Base-by-base conservation (phyloP, 1,140 invertebrate genomes). In the Epicauta chinensis region DNA sequence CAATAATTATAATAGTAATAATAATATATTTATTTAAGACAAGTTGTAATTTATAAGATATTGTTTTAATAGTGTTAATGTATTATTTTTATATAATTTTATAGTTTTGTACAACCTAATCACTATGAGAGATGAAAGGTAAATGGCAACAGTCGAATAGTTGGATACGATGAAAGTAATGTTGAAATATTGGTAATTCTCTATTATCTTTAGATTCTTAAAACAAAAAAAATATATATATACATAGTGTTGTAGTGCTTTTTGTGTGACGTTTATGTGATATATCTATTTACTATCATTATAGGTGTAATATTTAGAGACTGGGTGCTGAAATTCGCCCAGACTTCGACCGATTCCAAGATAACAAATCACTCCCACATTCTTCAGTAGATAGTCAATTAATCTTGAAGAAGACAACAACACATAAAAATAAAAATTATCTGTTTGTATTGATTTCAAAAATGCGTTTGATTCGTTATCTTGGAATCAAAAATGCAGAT, bases 241-340 rank as follows among this genome's bases (percentile, higher is more conserved):
- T n/a, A 48, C 46, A 64, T 66, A 65, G 66, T 65, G 54, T 60
- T 51, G 65, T 70, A 70, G 66, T 71, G 70, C 70, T 72, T 72
- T 72, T 68, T 61, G 66, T 72, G 69, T 72, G 69, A 69, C 61
- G 64, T 71, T 70, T 67, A 69, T 72, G 70, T 72, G 70, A 72
- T 72, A 71, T 69, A 66, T 65, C 57, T 63, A 64, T 63, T 23
- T 64, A 66, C 56, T 64, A 66, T 63, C 59, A 61, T 54, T 50
- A 49, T 63, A 64, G 55, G 58, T 63, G 55, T 58, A 57, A 32
- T 55, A 36, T 60, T 55, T 54, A 39, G 16, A n/a, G n/a, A n/a
- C n/a, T n/a, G n/a, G n/a, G n/a, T n/a, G 43, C 43, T 32, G 42
- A 37, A 42, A 16, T 11, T 16, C 14, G 12, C 41, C 29, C 14